phyloP scores from a whole-genome alignment of 2,888 invertebrate species.

The Molorchus minor region DNA sequence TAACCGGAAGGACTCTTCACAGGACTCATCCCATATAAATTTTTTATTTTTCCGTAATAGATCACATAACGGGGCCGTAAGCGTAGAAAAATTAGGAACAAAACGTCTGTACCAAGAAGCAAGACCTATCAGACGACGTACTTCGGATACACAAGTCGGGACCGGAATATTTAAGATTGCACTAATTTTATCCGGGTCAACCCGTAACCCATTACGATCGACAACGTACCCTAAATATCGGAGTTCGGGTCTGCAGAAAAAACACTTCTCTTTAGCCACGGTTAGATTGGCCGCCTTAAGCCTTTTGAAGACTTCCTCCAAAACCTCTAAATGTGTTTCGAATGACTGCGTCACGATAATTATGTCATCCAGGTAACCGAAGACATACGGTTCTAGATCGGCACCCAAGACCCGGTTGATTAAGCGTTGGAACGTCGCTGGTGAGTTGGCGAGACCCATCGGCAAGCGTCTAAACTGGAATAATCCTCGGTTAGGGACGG shows the following conservation, averaged over 20 bases:
- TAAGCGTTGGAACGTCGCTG: constrained; percentile 48
- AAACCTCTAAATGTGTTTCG: constrained; percentile 30
- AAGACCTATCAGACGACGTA: constrained; percentile 16
- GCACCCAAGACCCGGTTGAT: background rate
- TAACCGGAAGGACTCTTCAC: background rate
- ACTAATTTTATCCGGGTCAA: constrained; percentile 41
- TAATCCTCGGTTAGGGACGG: constrained; percentile 46
- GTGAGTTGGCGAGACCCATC: constrained; percentile 47
- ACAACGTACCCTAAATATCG: constrained; percentile 53
- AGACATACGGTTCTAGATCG: background rate
- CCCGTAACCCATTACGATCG: constrained; percentile 41
- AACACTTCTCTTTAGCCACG: constrained; percentile 47
- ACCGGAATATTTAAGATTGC: constrained; percentile 33
- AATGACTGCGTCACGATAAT: constrained; percentile 8
- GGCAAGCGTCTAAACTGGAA: constrained; percentile 51
- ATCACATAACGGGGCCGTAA: background rate
- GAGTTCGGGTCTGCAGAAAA: constrained; percentile 42
- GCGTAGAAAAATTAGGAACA: background rate
- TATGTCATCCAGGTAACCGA: background rate
- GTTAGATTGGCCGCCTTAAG: constrained; percentile 35
- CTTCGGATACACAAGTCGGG: constrained; percentile 18
- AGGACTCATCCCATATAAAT: background rate
- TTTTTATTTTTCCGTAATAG: background rate
- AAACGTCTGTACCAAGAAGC: background rate
- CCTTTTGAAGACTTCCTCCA: constrained; percentile 31